These are phyloP conservation scores for Magallana angulata DNA, from an alignment of 1,140 invertebrate species.

Conservation along the genomic window DNA sequence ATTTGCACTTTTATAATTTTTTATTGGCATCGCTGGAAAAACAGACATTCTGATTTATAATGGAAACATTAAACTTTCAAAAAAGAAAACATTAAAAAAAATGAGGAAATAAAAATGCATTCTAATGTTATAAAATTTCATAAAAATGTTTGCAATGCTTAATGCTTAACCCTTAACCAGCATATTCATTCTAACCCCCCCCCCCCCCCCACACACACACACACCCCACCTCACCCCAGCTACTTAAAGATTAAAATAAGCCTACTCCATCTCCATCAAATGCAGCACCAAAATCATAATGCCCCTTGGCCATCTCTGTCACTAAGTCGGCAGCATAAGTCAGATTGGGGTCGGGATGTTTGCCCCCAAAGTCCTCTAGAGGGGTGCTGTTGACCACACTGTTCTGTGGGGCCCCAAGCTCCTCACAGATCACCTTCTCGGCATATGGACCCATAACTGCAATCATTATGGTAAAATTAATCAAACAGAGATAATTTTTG, in stretches of 20 bases:
- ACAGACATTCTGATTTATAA: no score
- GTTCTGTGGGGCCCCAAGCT: slow-evolving; percentile 85
- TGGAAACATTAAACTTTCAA: no score
- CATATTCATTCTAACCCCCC: no score
- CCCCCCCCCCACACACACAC: no score
- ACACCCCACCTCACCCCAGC: no score
- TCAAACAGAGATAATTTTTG: neutral
- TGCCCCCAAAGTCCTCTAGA: slow-evolving; percentile 96
- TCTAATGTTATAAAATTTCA: no score
- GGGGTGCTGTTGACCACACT: slow-evolving; percentile 88
- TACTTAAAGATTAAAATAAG: slow-evolving; percentile 19
- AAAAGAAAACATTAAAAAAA: no score
- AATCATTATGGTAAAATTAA: slow-evolving; percentile 63
- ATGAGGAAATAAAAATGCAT: no score
- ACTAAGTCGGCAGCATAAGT: slow-evolving; percentile 96
- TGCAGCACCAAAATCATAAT: slow-evolving; percentile 96
- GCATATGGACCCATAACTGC: slow-evolving; percentile 98
- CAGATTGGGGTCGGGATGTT: slow-evolving; percentile 99
- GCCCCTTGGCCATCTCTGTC: slow-evolving; percentile 86
- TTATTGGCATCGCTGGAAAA: no score
- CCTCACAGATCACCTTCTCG: slow-evolving; percentile 91
- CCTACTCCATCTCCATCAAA: slow-evolving; percentile 98
- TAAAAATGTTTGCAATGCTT: no score
- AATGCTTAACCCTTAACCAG: no score
- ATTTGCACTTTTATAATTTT: no score